Base-by-base conservation (phyloP, 2,113 vertebrate genomes). In the Semicossyphus pulcher region DNA sequence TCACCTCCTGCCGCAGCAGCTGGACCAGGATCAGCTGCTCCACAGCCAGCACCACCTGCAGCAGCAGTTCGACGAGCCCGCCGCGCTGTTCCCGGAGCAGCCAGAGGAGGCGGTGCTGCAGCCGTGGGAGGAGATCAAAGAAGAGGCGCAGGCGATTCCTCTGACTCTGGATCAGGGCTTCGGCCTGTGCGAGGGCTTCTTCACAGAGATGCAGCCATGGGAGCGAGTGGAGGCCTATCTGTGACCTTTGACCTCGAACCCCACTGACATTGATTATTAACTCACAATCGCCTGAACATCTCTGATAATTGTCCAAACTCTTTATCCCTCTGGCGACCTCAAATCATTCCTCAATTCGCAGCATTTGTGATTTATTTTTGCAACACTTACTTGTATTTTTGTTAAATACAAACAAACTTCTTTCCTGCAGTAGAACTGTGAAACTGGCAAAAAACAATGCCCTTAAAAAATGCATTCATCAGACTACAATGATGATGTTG, bases 91-190 rank as follows among this genome's bases (percentile, higher is more conserved):
- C 81, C 72, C 87, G 0, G 92, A 93, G 52, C 92, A 85, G 81
- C 83, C 84, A 0, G 89, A 84, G 36, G 87, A 90, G 83, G 62
- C 21, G 10, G 66, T 83, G 78, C 84, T 85, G 49, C 93, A 93
- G 66, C 92, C 95, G 2, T 94, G 93, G 92, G 94, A 95, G 86
- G 94, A 95, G 69, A 87, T 92, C 61, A 95, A 92, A 66, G 93
- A 94, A 45, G 95, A 94, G 77, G 85, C 36, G 7, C 86, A 93
- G 61, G 72, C 79, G 11, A 90, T 88, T 16, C 86, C 92, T 7
- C 87, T 94, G 60, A 90, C 85, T 47, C 71, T 94, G 85, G 93
- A 95, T 72, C 93, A 93, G 68, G 83, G 90, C 73, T 93, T 93
- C 15, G 81, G 91, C 26, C 83, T 95, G 47, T 93, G 87, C 16